Conservation (phyloP, 92 coral and sea anemone genomes). For the Epizoanthus ramosus region DNA sequence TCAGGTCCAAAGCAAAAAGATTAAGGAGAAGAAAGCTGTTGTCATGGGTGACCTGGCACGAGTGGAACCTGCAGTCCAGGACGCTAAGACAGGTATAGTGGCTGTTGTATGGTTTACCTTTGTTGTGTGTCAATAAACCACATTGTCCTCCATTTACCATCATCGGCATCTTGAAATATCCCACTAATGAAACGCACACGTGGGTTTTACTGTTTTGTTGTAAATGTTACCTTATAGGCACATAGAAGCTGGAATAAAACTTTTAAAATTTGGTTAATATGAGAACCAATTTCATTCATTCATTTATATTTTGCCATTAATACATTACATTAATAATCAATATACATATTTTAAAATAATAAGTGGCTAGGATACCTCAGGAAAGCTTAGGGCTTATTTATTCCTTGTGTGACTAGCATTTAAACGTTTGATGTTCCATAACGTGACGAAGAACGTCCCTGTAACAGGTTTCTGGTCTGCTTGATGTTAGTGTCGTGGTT, state of each 20-base stretch:
- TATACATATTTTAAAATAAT: no score
- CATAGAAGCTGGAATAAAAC: not conserved
- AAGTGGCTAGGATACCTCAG: no score
- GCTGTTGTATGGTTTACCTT: not conserved
- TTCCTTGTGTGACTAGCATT: no score
- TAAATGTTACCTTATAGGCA: not conserved
- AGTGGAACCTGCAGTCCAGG: conserved; percentile 98
- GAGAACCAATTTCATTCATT: not conserved
- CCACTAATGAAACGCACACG: not conserved
- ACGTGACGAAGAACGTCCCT: no score
- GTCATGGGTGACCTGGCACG: conserved; percentile 94
- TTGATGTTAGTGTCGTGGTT: no score
- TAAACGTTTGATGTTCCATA: no score
- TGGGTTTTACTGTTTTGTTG: not conserved
- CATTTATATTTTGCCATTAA: no score
- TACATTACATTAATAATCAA: no score
- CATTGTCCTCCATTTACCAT: no score
- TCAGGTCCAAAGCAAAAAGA: conserved; percentile 85
- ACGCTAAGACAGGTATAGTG: conserved; percentile 85
- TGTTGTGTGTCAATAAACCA: not conserved
- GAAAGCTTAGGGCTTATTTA: no score
- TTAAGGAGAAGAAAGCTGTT: conserved; percentile 88
- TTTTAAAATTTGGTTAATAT: not conserved
- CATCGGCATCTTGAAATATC: no score
- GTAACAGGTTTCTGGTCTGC: no score